A percentile compares a stretch with the other conserved stretches of the same genome.
These are phyloP conservation scores for Catharus fuscescens DNA, from an alignment of 2,113 vertebrate species.

Conservation along the genomic window DNA sequence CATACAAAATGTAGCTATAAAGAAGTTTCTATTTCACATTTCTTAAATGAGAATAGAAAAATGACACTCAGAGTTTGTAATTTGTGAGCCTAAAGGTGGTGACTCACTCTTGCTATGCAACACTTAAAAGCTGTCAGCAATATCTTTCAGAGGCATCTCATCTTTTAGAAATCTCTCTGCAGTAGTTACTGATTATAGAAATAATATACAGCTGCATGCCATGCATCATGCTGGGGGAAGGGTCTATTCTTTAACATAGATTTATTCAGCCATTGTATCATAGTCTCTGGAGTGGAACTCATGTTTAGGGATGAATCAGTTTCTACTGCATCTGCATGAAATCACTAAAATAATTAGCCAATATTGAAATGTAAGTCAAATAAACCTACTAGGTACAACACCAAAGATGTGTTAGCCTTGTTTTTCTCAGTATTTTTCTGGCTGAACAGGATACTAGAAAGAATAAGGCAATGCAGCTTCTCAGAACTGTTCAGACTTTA, in stretches of 20 bases:
- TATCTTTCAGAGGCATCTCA: not conserved
- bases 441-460: not conserved
- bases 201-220: not conserved
- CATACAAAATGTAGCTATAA: not conserved
- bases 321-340: not conserved
- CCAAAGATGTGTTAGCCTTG: not conserved
- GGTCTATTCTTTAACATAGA: not conserved
- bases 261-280: not conserved
- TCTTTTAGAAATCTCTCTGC: not conserved
- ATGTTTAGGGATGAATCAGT: not conserved
- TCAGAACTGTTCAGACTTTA: not conserved
- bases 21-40: not conserved
- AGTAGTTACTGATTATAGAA: not conserved
- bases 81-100: not conserved
- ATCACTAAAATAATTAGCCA: not conserved
- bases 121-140: not conserved
- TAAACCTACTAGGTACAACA: not conserved
- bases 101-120: not conserved
- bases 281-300: not conserved
- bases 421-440: not conserved
- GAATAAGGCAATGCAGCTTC: not conserved
- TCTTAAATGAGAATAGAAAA: not conserved
- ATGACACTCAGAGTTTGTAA: not conserved
- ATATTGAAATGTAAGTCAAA: not conserved
- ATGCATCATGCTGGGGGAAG: not conserved